Base-by-base conservation (phyloP, 2,113 vertebrate species). In the Mionectes macconnelli region DNA sequence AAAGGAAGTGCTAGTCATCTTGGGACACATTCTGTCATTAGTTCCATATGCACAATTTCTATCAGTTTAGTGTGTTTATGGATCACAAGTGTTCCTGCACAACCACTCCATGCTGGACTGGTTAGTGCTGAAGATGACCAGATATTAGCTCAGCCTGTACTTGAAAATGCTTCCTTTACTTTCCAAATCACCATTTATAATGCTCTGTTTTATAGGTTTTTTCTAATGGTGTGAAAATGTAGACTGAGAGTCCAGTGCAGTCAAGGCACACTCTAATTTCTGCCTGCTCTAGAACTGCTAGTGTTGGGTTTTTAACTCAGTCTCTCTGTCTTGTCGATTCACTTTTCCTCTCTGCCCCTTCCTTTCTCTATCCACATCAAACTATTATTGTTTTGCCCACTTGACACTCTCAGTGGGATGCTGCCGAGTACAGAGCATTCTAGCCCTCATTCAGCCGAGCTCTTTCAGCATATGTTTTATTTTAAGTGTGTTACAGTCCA, bases 351-450 rank as follows among this genome's bases (percentile, higher is more conserved):
- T 86, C 35, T 63, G 83, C 30, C 35, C 57, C 59, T 84, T 94
- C 47, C 91, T 93, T 92, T 95, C 90, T 83, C 53, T 70, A 50
- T 89, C 84, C 94, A 88, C 93, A 91, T 93, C 57, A 96, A 91
- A 87, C 88, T 86, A 90, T 91, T 93, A 94, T 96, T 96, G 94
- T 96, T 96, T 93, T 95, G 87, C 84, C 81, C 87, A 95, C 87
- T 96, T 96, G 87, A 93, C 84, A 69, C 84, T 96, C 91, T 95
- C 93, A 91, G 94, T 91, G 81, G 94, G 93, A 79, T 67, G 73
- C 91, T 94, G 91, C 66, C 0, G 44, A 94, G 77, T 44, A 49
- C 69, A 87, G 89, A 89, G 89, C 84, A 91, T 87, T 80, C 64
- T 91, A 92, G 40, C 70, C 50, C 57, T 93, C 39, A 59, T 94